Percentiles rank a stretch among this genome's conserved stretches.
These are phyloP conservation scores for Vireo altiloquus DNA, from an alignment of 2,113 vertebrate species.

Conservation along the genomic window DNA sequence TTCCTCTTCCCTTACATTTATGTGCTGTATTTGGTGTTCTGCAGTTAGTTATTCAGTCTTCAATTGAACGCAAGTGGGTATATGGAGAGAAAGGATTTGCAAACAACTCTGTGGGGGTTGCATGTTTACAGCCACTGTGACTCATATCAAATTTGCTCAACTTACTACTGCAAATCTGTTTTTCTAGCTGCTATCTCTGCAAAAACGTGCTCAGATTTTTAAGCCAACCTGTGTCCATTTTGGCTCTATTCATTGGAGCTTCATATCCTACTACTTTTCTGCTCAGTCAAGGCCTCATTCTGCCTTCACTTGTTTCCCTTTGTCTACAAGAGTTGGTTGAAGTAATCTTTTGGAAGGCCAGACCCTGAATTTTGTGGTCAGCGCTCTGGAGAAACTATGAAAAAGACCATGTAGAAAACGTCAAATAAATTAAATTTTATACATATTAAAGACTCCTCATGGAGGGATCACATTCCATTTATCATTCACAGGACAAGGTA, in stretches of 20 bases:
- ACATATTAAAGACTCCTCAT: background rate
- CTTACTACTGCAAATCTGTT: background rate
- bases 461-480: background rate
- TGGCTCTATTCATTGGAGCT: background rate
- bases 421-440: background rate
- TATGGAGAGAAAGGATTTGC: background rate
- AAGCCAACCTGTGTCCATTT: background rate
- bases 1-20: background rate
- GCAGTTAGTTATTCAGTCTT: background rate
- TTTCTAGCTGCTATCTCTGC: background rate
- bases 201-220: background rate
- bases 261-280: background rate
- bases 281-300: background rate
- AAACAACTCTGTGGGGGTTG: background rate
- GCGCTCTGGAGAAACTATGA: background rate
- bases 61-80: background rate
- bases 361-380: background rate
- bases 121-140: constrained; percentile 6
- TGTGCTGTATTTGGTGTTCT: background rate
- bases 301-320: background rate
- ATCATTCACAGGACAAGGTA: background rate
- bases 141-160: constrained; percentile 11
- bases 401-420: background rate
- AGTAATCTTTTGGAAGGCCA: background rate
- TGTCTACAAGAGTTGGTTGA: background rate